Evolutionary conservation across 2,113 vertebrate genomes (phyloP), one percentile per base, ranked within the genome.

Genomic region (Ictalurus furcatus): DNA sequence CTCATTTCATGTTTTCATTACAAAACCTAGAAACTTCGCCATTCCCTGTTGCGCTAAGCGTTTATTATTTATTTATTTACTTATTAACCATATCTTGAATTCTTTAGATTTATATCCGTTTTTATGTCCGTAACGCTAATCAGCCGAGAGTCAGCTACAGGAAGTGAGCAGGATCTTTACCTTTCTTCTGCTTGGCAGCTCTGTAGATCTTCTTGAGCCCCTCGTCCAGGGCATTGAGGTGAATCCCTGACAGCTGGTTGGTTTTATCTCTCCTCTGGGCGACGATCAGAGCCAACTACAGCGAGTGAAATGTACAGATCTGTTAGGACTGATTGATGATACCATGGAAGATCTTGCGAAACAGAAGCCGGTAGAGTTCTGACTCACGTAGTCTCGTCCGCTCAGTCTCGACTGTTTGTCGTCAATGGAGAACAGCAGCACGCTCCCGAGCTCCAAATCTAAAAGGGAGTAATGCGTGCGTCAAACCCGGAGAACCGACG

Each of bases 241-340:
- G 94, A 94, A 99, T 97, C 91, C 97, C 97, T 88, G 98, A 98
- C 88, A 98, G 92, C 67, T 94, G 96, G 95, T 97, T 97, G 91
- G 93, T 92, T 44, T 90, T 93, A 93, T 98, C 97, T 79, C 97
- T 93, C 83, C 96, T 96, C 94, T 99, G 98, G 40, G 98, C 96
- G 91, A 99, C 96, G 61, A 97, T 95, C 91, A 99, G 94, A 44
- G 97, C 98, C 93, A 98, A 61, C 97, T 98, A 93, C 84, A 85
- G 89, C 28, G 52, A 65, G 21, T 30, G 7, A 56, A 25, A 34
- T 58, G 59, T 44, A 48, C 61, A 79, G 19, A 25, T n/a, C 19
- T n/a, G 84, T 63, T 52, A 58, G 17, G 13, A 34, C 19, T 19
- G 25, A 23, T 76, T 44, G 28, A 48, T 23, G 74, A 19, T 25